Percentiles rank a stretch among this genome's conserved stretches.
Conservation (phyloP, 2,797 vertebrate genomes). For the Halcyon leucocephala region DNA sequence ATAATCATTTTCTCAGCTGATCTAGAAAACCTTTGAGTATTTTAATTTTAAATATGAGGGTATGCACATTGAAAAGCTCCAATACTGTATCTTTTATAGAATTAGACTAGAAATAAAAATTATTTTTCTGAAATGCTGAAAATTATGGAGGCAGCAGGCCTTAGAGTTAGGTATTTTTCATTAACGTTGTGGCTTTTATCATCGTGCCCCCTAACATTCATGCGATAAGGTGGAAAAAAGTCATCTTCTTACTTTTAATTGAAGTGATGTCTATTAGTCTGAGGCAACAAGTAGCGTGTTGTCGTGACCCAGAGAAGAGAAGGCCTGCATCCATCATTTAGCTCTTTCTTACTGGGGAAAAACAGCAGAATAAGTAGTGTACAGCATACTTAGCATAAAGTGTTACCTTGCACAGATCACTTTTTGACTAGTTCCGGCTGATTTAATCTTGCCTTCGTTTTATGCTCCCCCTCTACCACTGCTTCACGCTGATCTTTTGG, state of each 20-base stretch:
- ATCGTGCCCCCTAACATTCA: background rate
- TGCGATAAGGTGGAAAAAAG: background rate
- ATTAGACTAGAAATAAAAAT: background rate
- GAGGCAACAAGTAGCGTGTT: background rate
- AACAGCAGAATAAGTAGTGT: background rate
- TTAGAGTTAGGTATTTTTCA: background rate
- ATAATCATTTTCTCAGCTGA: background rate
- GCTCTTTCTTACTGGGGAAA: background rate
- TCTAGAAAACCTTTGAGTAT: background rate
- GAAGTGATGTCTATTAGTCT: background rate
- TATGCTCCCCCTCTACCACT: background rate
- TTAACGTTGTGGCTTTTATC: background rate
- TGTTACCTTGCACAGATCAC: background rate
- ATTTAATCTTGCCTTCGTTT: background rate
- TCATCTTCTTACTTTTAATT: background rate
- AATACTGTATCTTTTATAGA: background rate
- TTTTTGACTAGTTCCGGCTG: background rate
- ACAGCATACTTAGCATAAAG: background rate
- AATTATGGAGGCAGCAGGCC: background rate
- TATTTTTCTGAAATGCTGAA: background rate
- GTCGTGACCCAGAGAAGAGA: background rate
- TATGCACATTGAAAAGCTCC: background rate
- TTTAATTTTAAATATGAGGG: background rate
- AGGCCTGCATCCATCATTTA: fast-evolving
- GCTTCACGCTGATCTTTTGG: background rate